Evolutionary conservation across 2,888 invertebrate genomes (phyloP).

Genomic region (Temnothorax ravouxi): DNA sequence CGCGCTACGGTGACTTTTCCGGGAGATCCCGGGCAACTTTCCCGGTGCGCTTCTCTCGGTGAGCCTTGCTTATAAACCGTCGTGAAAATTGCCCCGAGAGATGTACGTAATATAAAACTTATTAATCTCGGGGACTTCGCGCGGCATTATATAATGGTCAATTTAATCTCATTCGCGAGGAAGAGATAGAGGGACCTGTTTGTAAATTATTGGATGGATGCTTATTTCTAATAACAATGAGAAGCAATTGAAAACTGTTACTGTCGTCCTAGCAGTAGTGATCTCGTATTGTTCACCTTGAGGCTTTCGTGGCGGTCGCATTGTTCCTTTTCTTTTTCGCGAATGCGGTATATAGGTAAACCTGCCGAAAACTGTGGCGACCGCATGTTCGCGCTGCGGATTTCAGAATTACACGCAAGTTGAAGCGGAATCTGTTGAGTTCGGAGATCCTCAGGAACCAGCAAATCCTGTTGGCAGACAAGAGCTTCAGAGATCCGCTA

Average conservation of each 20-base stretch:
- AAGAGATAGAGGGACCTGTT: background rate
- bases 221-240: background rate
- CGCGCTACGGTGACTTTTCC: conserved; percentile 52
- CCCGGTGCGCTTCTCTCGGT: conserved; percentile 1
- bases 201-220: conserved; percentile 2
- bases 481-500: conserved; percentile 53
- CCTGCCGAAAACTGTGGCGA: background rate
- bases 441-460: conserved; percentile 49
- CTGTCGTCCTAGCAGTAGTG: background rate
- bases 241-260: background rate
- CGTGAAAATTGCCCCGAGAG: conserved; percentile 51
- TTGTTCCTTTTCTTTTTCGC: background rate
- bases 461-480: conserved; percentile 64
- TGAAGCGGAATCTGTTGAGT: conserved; percentile 57
- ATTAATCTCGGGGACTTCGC: conserved; percentile 40
- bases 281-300: background rate
- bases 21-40: conserved; percentile 41
- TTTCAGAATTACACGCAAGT: conserved; percentile 42
- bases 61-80: conserved; percentile 42
- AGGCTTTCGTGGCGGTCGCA: background rate
- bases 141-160: conserved; percentile 20
- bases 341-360: background rate
- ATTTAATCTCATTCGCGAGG: conserved; percentile 24
- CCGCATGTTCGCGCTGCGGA: conserved; percentile 5
- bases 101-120: conserved; percentile 54